Base-by-base conservation (phyloP, 2,113 vertebrate genomes). In the Hiodon tergisus region DNA sequence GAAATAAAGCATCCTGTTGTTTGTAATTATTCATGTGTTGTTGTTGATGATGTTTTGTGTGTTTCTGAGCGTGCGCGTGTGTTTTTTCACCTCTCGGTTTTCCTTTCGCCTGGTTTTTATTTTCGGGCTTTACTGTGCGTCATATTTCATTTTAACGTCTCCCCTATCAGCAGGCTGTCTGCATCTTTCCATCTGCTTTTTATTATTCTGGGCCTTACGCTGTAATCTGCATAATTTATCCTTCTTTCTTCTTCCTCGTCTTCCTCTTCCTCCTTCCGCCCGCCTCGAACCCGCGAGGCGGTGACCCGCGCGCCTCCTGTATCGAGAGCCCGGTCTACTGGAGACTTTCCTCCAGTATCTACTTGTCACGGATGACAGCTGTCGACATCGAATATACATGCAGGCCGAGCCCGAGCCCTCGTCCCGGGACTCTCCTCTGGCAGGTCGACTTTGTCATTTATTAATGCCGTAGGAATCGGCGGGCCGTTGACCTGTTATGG, bases 131-230 rank as follows among this genome's bases (percentile, higher is more conserved):
- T 86, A 86, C 79, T 79, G 72, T 78, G 61, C 58, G 79, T 79
- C 70, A 31, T 88, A 87, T 84, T 78, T 90, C 82, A 85, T 83
- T 79, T 86, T 85, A 83, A 87, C 52, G 11, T 81, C 81, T 71
- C 71, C 76, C 77, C 71, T 69, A 78, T 76, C 77, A 75, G 67
- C 70, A 71, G 57, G 67, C 67, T 75, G 11, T 67, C 67, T 67
- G 69, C 73, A 79, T 68, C 76, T 76, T 78, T 83, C 77, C 68
- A 58, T 66, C 6, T 67, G 17, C 72, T 74, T 81, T 83, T 84
- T 80, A 83, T 76, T 80, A 71, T 80, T 78, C 63, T 69, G 68
- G 79, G 52, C 66, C 76, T 78, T 80, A 66, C 68, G 76, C 71
- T 78, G 77, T 73, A 61, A 83, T 86, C 79, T 80, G 72, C 76